Percentiles rank a stretch among this genome's conserved stretches.
These are phyloP conservation scores for Leucopsar rothschildi DNA, from an alignment of 2,113 vertebrate genomes.

Conservation along the genomic window DNA sequence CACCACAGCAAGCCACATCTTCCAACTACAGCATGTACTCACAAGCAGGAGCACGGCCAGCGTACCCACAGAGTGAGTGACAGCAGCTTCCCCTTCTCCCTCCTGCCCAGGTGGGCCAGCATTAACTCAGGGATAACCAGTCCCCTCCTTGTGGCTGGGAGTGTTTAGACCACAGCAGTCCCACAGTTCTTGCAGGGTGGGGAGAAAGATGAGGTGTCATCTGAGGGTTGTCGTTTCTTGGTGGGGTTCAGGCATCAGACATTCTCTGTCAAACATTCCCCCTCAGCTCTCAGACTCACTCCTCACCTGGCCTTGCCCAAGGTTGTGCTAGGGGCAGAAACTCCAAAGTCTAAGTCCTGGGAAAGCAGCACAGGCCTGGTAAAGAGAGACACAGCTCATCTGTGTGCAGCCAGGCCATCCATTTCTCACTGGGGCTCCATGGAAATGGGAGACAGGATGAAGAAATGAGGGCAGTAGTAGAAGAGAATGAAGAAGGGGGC, in stretches of 20 bases:
- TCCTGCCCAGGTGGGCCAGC: neutral
- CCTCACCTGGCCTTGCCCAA: neutral
- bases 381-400: neutral
- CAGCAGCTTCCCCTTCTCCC: neutral
- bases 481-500: neutral
- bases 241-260: neutral
- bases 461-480: neutral
- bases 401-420: neutral
- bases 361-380: neutral
- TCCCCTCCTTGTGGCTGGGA: neutral
- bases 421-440: accelerated
- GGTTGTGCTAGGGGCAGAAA: neutral
- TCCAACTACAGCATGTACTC: conserved; percentile 76
- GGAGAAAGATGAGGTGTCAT: neutral
- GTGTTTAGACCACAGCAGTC: neutral
- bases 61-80: conserved; percentile 87
- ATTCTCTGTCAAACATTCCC: neutral
- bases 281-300: neutral
- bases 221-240: neutral
- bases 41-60: conserved; percentile 46
- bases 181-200: accelerated
- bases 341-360: neutral
- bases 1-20: conserved; percentile 46
- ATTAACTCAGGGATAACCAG: neutral
- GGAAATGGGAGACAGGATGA: neutral